phyloP scores from a whole-genome alignment of 2,888 invertebrate species.

The Spodoptera picta region DNA sequence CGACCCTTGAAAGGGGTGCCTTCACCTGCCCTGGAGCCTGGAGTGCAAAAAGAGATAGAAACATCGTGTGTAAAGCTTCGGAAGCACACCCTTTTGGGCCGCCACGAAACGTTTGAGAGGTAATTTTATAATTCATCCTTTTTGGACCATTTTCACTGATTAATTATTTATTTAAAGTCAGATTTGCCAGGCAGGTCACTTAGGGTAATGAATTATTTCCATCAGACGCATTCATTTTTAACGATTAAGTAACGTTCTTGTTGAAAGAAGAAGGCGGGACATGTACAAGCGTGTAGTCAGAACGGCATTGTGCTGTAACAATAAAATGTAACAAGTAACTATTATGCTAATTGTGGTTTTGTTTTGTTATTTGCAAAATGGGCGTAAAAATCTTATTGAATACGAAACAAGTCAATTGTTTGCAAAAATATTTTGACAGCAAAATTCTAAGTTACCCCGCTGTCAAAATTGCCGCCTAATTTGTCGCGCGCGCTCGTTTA shows the following conservation, averaged over 20 bases:
- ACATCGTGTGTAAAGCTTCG: slow-evolving; percentile 71
- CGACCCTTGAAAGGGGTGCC: slow-evolving; percentile 73
- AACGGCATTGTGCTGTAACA: slow-evolving; percentile 50
- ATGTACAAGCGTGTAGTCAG: slow-evolving; percentile 13
- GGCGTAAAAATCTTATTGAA: slow-evolving; percentile 69
- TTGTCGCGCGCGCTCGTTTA: slow-evolving; percentile 69
- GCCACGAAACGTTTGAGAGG: slow-evolving; percentile 81
- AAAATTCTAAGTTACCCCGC: slow-evolving; percentile 81
- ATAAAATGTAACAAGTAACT: slow-evolving; percentile 71
- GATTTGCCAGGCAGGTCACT: slow-evolving; percentile 78
- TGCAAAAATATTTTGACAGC: slow-evolving; percentile 88
- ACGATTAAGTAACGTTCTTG: slow-evolving; percentile 14
- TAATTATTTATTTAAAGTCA: slow-evolving; percentile 81
- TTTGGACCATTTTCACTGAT: slow-evolving; percentile 83
- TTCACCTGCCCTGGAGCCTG: slow-evolving; percentile 57
- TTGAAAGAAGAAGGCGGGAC: slow-evolving; percentile 31
- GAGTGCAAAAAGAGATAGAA: slow-evolving; percentile 57
- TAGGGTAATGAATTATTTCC: slow-evolving; percentile 74
- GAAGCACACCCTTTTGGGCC: slow-evolving; percentile 79
- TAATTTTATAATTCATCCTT: slow-evolving; percentile 87
- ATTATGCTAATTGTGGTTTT: slow-evolving; percentile 89
- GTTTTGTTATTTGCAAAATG: slow-evolving; percentile 80
- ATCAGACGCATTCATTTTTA: slow-evolving; percentile 44
- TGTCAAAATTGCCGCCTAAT: slow-evolving; percentile 84
- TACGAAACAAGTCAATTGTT: slow-evolving; percentile 78